Conservation (phyloP, 2,113 vertebrate species). For the Neoarius graeffei region DNA sequence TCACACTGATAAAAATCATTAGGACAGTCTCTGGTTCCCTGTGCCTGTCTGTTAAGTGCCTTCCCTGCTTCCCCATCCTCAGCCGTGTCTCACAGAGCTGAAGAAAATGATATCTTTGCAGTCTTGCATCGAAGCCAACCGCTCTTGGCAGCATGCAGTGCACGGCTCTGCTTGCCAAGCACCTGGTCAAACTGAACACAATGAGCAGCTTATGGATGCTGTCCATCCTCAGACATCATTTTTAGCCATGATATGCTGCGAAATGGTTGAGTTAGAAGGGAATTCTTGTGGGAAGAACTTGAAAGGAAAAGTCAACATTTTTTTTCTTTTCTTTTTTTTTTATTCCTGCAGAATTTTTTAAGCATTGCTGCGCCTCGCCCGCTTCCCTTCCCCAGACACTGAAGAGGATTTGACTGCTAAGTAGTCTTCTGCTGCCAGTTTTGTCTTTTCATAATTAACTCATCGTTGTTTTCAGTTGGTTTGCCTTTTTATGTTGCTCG, state of each 20-base stretch:
- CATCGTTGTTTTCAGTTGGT: conserved; percentile 49
- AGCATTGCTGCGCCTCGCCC: conserved; percentile 42
- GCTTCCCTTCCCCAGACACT: conserved; percentile 49
- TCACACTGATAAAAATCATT: conserved; percentile 44
- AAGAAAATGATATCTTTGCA: conserved; percentile 67
- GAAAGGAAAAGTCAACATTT: conserved; percentile 62
- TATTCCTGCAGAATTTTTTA: conserved; percentile 24
- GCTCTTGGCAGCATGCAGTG: conserved; percentile 68
- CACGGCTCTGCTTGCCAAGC: conserved; percentile 70
- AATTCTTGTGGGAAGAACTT: conserved; percentile 62
- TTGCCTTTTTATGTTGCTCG: conserved; percentile 34
- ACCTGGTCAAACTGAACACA: conserved; percentile 80
- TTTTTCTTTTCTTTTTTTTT: not conserved
- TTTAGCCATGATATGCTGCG: conserved; percentile 64
- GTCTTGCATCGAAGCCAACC: conserved; percentile 67
- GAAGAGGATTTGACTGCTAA: conserved; percentile 55
- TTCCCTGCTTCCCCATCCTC: conserved; percentile 41
- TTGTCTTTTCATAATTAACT: conserved; percentile 56
- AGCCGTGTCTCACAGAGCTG: conserved; percentile 47
- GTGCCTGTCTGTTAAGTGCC: conserved; percentile 35
- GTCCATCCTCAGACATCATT: conserved; percentile 67
- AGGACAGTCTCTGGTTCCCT: conserved; percentile 21
- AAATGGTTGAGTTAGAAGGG: conserved; percentile 63
- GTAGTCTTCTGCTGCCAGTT: conserved; percentile 47
- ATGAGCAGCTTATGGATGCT: conserved; percentile 74